phyloP scores from a whole-genome alignment of 2,113 vertebrate species.

The Odocoileus hemionus region DNA sequence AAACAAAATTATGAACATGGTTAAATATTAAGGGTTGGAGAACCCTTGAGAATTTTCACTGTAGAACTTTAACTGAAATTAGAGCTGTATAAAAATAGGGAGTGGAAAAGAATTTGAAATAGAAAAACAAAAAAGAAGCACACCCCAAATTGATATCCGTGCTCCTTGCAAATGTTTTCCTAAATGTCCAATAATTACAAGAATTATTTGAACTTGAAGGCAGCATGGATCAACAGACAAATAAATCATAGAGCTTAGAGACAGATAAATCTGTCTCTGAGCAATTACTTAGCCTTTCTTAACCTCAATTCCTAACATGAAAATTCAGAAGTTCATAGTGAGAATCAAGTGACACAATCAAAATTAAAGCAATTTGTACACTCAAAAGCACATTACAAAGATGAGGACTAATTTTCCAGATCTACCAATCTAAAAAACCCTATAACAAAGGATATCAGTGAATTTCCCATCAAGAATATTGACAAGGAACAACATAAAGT shows the following conservation, averaged over 20 bases:
- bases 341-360: conserved; percentile 2
- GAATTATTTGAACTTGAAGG: neutral
- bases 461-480: conserved; percentile 20
- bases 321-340: neutral
- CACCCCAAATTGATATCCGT: neutral
- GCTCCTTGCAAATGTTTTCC: neutral
- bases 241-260: neutral
- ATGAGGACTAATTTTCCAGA: neutral
- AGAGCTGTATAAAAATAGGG: neutral
- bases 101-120: neutral
- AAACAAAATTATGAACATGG: conserved; percentile 21
- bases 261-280: neutral
- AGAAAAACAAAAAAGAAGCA: neutral
- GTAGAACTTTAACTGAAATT: neutral
- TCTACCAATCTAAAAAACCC: neutral
- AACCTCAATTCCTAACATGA: neutral
- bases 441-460: neutral
- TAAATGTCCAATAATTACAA: neutral
- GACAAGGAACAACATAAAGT: neutral
- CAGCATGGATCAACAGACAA: neutral
- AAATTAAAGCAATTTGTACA: neutral
- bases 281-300: neutral
- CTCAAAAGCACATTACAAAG: neutral
- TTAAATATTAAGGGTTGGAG: neutral
- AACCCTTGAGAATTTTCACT: neutral